Evolutionary conservation across 2,113 vertebrate genomes (phyloP).

Genomic region (Lepidothrix coronata): DNA sequence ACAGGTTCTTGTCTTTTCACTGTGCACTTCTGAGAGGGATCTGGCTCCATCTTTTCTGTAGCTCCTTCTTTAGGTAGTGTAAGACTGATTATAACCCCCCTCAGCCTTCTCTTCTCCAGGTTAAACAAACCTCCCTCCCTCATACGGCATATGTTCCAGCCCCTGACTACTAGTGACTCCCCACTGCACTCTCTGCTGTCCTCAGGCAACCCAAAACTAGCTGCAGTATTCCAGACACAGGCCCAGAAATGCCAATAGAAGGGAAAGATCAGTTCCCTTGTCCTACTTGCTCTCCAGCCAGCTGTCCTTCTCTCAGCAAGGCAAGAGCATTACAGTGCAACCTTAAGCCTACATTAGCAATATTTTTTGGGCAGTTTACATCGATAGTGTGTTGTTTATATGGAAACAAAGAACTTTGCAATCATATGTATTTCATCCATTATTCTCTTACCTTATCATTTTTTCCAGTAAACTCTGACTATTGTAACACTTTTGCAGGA

Average conservation of each 20-base stretch:
- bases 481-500: neutral
- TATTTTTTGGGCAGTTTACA: neutral
- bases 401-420: neutral
- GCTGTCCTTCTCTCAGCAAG: neutral
- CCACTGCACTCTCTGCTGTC: neutral
- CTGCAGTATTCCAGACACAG: neutral
- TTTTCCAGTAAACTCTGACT: constrained; percentile 5
- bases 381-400: neutral
- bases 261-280: neutral
- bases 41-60: neutral
- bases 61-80: neutral
- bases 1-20: neutral
- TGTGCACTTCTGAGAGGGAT: neutral
- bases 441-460: neutral
- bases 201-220: neutral
- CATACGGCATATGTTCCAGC: accelerated
- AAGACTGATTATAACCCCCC: neutral
- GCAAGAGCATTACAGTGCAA: neutral
- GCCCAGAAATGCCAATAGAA: neutral
- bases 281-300: neutral
- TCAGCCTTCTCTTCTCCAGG: neutral
- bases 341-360: neutral
- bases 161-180: neutral
- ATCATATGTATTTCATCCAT: neutral
- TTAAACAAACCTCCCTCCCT: neutral